Evolutionary conservation across 2,888 invertebrate genomes (phyloP).

Genomic region (Asteroscopus sphinx): DNA sequence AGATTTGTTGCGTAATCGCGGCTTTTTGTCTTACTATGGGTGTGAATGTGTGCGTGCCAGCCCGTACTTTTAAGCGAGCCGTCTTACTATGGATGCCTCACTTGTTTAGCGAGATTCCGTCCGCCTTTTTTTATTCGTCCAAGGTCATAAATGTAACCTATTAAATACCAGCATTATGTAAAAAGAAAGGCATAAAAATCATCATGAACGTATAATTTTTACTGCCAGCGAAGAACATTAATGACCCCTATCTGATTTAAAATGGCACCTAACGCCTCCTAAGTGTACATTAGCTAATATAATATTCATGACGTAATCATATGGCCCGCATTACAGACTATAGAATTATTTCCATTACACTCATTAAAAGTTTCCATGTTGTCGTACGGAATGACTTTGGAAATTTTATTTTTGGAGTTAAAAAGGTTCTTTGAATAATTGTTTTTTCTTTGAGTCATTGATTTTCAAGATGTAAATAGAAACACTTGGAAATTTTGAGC

Average conservation of each 20-base stretch:
- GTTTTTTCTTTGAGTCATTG: no score
- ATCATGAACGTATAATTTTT: slow-evolving; percentile 42
- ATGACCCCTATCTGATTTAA: slow-evolving; percentile 53
- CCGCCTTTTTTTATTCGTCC: no score
- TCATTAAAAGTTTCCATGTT: slow-evolving; percentile 9
- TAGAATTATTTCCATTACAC: slow-evolving; percentile 20
- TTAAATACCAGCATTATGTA: slow-evolving; percentile 34
- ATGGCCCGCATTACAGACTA: slow-evolving; percentile 38
- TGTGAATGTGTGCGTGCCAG: no score
- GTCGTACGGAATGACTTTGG: neutral
- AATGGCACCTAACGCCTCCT: slow-evolving; percentile 42
- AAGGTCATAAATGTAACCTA: slow-evolving; percentile 19
- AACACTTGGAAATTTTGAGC: no score
- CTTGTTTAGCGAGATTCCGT: no score
- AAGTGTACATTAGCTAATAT: slow-evolving; percentile 54
- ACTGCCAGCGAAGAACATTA: slow-evolving; percentile 31
- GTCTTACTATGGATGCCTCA: no score
- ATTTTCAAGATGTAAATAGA: no score
- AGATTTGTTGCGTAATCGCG: no score
- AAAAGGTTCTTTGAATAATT: no score
- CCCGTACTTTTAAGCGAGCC: no score
- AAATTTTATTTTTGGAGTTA: no score
- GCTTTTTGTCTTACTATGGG: no score
- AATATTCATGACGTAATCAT: slow-evolving; percentile 49
- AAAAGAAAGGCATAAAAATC: slow-evolving; percentile 33